These are phyloP conservation scores for Megastigmus dorsalis DNA, from an alignment of 2,888 invertebrate genomes.

Conservation along the genomic window DNA sequence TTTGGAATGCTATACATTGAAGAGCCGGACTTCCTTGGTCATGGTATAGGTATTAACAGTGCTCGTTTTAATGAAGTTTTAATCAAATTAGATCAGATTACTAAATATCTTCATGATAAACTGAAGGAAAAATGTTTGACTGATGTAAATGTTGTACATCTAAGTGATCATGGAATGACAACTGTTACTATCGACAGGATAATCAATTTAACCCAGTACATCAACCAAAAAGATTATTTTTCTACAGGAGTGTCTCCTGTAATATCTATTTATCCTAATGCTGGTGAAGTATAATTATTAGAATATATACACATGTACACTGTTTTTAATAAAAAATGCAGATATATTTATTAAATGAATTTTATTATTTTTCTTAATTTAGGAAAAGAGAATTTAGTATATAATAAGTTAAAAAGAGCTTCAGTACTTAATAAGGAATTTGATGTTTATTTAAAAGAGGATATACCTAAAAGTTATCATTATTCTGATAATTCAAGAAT, in stretches of 20 bases:
- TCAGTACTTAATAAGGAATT: conserved; percentile 74
- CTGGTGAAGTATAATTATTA: conserved; percentile 71
- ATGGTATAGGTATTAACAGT: conserved; percentile 78
- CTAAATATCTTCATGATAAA: conserved; percentile 77
- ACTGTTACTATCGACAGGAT: conserved; percentile 76
- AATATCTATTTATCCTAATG: conserved; percentile 78
- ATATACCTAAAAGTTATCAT: conserved; percentile 79
- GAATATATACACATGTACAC: too few relatives aligned
- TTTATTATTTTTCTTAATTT: conserved; percentile 44
- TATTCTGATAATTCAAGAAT: conserved; percentile 78
- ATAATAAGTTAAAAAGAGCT: conserved; percentile 74
- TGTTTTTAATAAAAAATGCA: conserved; percentile 2
- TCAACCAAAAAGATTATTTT: conserved; percentile 75
- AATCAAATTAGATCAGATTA: conserved; percentile 76
- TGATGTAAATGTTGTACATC: conserved; percentile 80
- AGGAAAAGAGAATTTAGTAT: conserved; percentile 76
- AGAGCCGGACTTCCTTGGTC: conserved; percentile 82
- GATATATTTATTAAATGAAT: conserved; percentile 10
- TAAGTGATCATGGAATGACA: conserved; percentile 86
- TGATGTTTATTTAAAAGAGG: conserved; percentile 78
- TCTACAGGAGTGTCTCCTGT: conserved; percentile 77
- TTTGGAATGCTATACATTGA: conserved; percentile 82
- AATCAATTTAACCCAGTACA: conserved; percentile 77
- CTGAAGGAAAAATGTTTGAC: conserved; percentile 76
- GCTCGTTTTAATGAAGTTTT: conserved; percentile 73